These are phyloP conservation scores for Vicugna pacos DNA, from an alignment of 2,113 vertebrate species.

Conservation along the genomic window DNA sequence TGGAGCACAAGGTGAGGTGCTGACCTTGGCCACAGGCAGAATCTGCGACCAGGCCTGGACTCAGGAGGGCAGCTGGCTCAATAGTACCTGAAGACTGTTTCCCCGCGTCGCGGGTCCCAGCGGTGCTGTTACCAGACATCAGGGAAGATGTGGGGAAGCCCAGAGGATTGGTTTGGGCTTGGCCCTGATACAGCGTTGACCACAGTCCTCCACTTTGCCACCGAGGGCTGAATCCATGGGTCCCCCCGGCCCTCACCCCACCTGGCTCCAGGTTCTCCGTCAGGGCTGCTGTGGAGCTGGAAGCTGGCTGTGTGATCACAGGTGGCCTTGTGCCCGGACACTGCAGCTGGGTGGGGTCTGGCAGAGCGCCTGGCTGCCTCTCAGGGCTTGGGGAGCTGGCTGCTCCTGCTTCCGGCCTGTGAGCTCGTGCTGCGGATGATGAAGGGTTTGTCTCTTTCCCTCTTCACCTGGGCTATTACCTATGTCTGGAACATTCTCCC, in stretches of 20 bases:
- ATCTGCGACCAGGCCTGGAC: background rate
- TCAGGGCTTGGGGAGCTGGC: background rate
- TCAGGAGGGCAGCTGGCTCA: background rate
- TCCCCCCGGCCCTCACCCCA: background rate
- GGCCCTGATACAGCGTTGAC: background rate
- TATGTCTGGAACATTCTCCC: background rate
- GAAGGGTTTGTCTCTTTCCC: background rate
- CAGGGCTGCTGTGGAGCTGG: background rate
- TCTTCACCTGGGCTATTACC: background rate
- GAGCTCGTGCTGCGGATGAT: background rate
- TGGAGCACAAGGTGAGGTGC: background rate
- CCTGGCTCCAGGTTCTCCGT: background rate
- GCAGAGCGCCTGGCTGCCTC: background rate
- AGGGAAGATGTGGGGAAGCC: background rate
- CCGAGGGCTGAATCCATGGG: background rate
- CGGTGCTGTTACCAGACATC: background rate
- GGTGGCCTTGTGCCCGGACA: conserved; percentile 30
- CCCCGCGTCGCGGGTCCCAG: background rate
- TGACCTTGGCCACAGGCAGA: background rate
- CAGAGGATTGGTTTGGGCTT: background rate
- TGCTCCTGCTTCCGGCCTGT: background rate
- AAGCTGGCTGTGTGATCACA: background rate
- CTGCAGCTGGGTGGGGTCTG: background rate
- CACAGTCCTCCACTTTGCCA: background rate
- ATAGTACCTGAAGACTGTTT: background rate